Evolutionary conservation across 2,797 vertebrate genomes (phyloP), one percentile per base, ranked within the genome.

Genomic region (Periophthalmus magnuspinnatus): DNA sequence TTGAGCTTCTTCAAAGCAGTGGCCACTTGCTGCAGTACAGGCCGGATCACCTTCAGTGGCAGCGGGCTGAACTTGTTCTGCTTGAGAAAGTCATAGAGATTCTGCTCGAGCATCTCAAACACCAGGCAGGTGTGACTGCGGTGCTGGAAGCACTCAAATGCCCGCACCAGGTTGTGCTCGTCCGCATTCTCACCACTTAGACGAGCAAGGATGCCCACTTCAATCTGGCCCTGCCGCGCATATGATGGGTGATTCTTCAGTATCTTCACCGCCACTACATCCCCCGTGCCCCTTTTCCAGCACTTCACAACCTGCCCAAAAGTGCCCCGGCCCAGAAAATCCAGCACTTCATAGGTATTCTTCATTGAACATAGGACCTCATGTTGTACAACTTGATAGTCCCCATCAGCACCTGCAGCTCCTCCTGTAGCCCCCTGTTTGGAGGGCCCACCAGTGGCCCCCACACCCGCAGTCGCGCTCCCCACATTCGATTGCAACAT

Each of bases 301-400:
- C 98, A 99, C 91, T 99, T 99, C n/a, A 99, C 98, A 9, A 99
- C 98, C 90, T 99, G 98, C 64, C 98, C 98, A 32, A 99, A 99
- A 71, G 97, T 99, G 89, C 98, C 97, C 67, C 98, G 94, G 57
- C 97, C 97, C 86, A 99, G 93, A 90, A 99, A 99, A 93, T 99
- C 98, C 67, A 99, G 94, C 80, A 99, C 97, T 93, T 99, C 98
- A 0, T 99, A 99, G 58, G 96, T 99, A 88, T 98, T 99, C 93
- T 99, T 99, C 94, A 97, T 92, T 16, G 97, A 99, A 90, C 96
- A 98, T 82, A 99, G 86, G 73, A 99, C 95, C 90, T 99, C 98
- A 36, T 99, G 97, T 85, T 98, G 97, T 48, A 99, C 96, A 67
- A 99, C 92, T 92, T 99, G 97, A 91, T 99, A 99, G 90, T 99